phyloP scores from a whole-genome alignment of 2,888 invertebrate species.

The Eilema depressum region DNA sequence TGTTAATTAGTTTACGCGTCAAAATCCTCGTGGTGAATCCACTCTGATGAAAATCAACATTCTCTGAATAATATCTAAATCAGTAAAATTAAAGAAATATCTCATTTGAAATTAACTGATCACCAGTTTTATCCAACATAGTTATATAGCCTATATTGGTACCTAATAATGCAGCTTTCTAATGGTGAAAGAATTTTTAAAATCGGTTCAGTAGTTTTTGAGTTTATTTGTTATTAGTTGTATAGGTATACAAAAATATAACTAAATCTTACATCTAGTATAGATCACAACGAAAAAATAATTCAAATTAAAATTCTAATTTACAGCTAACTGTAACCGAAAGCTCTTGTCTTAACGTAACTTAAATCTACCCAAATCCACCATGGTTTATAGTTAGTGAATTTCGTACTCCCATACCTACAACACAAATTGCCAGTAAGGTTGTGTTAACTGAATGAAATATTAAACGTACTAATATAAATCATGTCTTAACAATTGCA shows the following conservation, averaged over 20 bases:
- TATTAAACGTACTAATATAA: conserved; percentile 72
- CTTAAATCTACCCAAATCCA: conserved; percentile 24
- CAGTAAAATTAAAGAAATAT: background rate
- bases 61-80: too few species aligned
- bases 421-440: conserved; percentile 63
- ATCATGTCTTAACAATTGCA: conserved; percentile 72
- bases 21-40: background rate
- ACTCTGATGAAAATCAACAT: too few species aligned
- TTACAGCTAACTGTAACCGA: background rate
- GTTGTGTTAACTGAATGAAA: conserved; percentile 64
- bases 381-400: conserved; percentile 62
- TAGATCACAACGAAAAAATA: background rate
- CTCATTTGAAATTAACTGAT: background rate
- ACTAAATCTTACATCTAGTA: too few species aligned
- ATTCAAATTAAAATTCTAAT: background rate
- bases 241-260: too few species aligned
- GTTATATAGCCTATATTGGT: too few species aligned
- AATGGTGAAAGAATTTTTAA: too few species aligned
- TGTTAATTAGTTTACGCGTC: background rate
- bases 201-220: too few species aligned
- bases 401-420: conserved; percentile 55
- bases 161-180: too few species aligned
- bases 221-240: too few species aligned
- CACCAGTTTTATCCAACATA: background rate
- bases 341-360: conserved; percentile 20